Base-by-base conservation (phyloP, 2,113 vertebrate genomes). In the Ictalurus punctatus region DNA sequence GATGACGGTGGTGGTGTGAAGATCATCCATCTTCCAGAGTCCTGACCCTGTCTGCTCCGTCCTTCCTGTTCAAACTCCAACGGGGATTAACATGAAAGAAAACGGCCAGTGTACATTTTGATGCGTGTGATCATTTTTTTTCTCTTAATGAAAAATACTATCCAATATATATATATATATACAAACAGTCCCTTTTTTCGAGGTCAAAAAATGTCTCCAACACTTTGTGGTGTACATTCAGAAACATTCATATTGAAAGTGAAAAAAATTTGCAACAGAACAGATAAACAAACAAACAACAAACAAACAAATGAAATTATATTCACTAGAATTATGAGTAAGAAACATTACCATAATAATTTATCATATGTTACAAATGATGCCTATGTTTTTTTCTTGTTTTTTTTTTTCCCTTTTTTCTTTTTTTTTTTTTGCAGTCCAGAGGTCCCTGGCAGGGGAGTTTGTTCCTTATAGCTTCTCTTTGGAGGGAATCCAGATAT, bases 401-500 rank as follows among this genome's bases (percentile, higher is more conserved):
- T 76, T 83, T 74, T 37, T 4, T 4, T 4, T 4, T 4, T 4
- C 40, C 4, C 5, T 92, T 90, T 91, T 90, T 92, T 58, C 34
- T 23, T 61, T 63, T 65, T 4, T 23, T 86, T 91, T 90, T 91
- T 90, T 93, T 92, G 94, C 71, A 93, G 95, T 95, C 95, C 96
- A 94, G 94, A 83, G 94, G 94, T 95, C 93, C 94, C 92, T 93
- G 94, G 92, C 93, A 94, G 93, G 94, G 80, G 76, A 91, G 84
- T 84, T 89, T 90, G 88, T 91, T 93, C 96, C 95, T 98, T 98
- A 99, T 97, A 99, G 96, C 94, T 98, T 99, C 93, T 99, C 98
- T 96, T 99, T 99, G 78, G 98, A 99, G 92, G 98, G 97, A 95
- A 99, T 97, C 98, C 98, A 99, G 97, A 99, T 98, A 96, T 97